A percentile compares a stretch with the other conserved stretches of the same genome.
Conservation (phyloP, 92 coral and sea anemone genomes). For the Siderastrea radians region DNA sequence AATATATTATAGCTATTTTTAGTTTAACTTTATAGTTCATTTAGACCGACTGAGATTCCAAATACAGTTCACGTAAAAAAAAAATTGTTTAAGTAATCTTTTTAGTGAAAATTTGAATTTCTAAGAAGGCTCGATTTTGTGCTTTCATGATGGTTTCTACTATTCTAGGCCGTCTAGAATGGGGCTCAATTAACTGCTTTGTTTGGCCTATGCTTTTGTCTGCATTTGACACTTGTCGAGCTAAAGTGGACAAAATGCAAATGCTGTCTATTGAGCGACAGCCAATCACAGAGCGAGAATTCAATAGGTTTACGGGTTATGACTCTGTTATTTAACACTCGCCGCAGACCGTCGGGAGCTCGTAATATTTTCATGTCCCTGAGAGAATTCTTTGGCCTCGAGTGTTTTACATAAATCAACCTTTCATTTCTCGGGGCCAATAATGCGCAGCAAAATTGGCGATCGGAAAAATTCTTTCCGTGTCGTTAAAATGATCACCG, state of each 20-base stretch:
- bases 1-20: too few species aligned
- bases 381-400: slow-evolving; percentile 55
- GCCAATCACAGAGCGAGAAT: slow-evolving; percentile 83
- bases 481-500: not conserved
- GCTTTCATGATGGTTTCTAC: not conserved
- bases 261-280: slow-evolving; percentile 41
- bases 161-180: too few species aligned
- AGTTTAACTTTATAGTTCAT: too few species aligned
- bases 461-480: not conserved
- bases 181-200: slow-evolving; percentile 22
- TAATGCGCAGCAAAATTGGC: slow-evolving; percentile 19
- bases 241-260: slow-evolving; percentile 67
- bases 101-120: not conserved
- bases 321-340: slow-evolving; percentile 67
- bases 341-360: slow-evolving; percentile 16
- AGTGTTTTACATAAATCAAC: slow-evolving; percentile 72
- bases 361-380: slow-evolving; percentile 64
- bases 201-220: slow-evolving; percentile 38
- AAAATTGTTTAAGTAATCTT: not conserved
- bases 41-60: too few species aligned
- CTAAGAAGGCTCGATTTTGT: not conserved
- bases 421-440: slow-evolving; percentile 19
- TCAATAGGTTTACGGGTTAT: slow-evolving; percentile 89
- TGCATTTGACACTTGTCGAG: slow-evolving; percentile 47
- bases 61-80: too few species aligned